Percentiles rank a stretch among this genome's conserved stretches.
Evolutionary conservation across 2,888 invertebrate species (phyloP).

Genomic region (Macaria notata): DNA sequence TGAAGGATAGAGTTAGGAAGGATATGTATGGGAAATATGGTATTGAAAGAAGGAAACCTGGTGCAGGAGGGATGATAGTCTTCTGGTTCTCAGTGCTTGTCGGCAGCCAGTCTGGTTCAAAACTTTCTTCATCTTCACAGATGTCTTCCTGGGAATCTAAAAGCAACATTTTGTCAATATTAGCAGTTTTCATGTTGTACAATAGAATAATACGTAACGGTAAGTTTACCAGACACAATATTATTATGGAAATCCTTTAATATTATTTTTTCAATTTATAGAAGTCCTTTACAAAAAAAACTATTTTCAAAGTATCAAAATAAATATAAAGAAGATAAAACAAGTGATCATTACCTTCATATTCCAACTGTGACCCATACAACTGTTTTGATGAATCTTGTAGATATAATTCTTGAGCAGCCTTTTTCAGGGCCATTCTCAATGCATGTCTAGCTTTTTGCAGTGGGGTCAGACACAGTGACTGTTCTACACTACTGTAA

Average conservation of each 20-base stretch:
- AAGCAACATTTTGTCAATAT: constrained; percentile 22
- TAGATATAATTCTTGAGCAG: constrained; percentile 62
- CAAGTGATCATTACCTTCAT: constrained; percentile 43
- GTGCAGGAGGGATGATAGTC: constrained; percentile 36
- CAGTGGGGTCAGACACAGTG: constrained; percentile 61
- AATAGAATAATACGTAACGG: neutral
- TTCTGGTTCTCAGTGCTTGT: constrained; percentile 41
- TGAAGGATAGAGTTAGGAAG: constrained; percentile 24
- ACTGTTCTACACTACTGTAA: constrained; percentile 52
- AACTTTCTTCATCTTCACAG: constrained; percentile 64
- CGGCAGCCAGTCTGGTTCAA: constrained; percentile 62
- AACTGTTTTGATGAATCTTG: constrained; percentile 56
- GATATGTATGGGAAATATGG: constrained; percentile 25
- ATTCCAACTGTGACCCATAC: constrained; percentile 49
- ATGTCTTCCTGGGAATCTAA: constrained; percentile 59
- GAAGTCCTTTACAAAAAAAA: neutral
- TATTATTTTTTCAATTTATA: neutral
- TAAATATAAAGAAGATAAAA: neutral
- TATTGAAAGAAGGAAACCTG: constrained; percentile 47
- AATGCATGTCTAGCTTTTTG: constrained; percentile 74
- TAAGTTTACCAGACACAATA: too few species aligned
- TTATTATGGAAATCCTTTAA: too few species aligned
- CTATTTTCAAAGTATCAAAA: neutral
- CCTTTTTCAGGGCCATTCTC: constrained; percentile 66
- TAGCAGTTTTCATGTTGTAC: neutral